Conservation (phyloP, 2,888 invertebrate genomes). For the Lissonota sp. region DNA sequence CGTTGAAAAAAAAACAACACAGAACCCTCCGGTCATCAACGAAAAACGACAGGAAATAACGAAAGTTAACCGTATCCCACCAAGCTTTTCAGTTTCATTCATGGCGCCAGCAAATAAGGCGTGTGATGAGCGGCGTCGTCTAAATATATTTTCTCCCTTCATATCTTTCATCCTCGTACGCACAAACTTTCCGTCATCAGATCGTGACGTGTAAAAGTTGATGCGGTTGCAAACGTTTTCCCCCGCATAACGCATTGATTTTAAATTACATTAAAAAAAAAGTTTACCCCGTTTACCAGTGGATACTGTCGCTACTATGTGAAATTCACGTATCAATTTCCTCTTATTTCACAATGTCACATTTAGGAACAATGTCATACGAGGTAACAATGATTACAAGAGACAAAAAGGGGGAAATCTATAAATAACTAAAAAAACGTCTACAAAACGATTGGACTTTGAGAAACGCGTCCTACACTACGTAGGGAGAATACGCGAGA, state of each 20-base stretch:
- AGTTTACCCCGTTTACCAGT: background rate
- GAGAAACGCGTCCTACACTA: background rate
- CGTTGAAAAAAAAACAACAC: constrained; percentile 4
- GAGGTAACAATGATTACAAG: background rate
- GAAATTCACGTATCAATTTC: constrained; percentile 12
- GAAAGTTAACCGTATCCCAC: constrained; percentile 51
- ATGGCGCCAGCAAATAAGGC: constrained; percentile 76
- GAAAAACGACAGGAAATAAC: constrained; percentile 21
- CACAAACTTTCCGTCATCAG: too few relatives aligned
- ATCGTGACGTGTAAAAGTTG: background rate
- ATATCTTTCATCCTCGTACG: background rate
- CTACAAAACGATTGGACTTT: background rate
- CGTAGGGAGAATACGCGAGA: background rate
- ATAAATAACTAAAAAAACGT: background rate
- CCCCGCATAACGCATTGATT: background rate
- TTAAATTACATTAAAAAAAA: background rate
- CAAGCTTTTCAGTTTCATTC: constrained; percentile 70
- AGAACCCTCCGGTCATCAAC: constrained; percentile 63
- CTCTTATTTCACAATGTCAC: background rate
- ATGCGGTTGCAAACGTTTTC: too few relatives aligned
- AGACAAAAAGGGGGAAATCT: background rate
- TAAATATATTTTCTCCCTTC: constrained; percentile 30
- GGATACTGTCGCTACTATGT: background rate
- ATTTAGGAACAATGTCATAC: background rate
- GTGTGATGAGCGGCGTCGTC: constrained; percentile 59